Conservation (phyloP, 2,113 vertebrate genomes). For the Lathamus discolor region DNA sequence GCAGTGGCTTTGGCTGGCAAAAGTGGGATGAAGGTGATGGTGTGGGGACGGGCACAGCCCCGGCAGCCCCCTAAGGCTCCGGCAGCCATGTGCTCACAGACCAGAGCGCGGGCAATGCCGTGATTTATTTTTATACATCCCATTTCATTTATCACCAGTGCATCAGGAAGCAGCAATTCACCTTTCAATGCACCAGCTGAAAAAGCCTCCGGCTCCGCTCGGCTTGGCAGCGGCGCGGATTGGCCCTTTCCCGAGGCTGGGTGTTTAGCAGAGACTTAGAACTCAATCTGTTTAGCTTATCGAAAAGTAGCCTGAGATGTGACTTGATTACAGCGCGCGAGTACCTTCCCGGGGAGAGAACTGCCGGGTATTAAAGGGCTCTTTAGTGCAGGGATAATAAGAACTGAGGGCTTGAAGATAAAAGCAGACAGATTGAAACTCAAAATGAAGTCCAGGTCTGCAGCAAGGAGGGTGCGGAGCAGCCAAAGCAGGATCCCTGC, state of each 20-base stretch:
- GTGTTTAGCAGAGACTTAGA: neutral
- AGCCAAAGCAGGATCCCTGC: neutral
- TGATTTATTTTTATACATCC: neutral
- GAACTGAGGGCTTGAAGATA: neutral
- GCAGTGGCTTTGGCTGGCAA: neutral
- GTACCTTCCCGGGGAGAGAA: slow-evolving; percentile 36
- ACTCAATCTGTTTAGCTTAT: slow-evolving; percentile 19
- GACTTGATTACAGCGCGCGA: slow-evolving; percentile 30
- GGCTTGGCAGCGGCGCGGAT: neutral
- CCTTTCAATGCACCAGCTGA: slow-evolving; percentile 19
- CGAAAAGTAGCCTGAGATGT: slow-evolving; percentile 31
- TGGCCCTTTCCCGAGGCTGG: neutral
- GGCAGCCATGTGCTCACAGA: neutral
- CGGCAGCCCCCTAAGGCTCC: neutral
- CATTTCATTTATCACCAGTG: neutral
- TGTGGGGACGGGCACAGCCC: neutral
- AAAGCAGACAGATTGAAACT: neutral
- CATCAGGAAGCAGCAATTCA: neutral
- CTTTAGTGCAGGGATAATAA: neutral
- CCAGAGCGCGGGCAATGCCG: neutral
- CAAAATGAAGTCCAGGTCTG: neutral
- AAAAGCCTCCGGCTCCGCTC: neutral
- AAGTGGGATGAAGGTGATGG: neutral
- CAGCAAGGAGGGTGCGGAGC: neutral
- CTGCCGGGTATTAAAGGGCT: neutral